Base-by-base conservation (phyloP, 2,888 invertebrate species). In the Pemphredon lugubris region DNA sequence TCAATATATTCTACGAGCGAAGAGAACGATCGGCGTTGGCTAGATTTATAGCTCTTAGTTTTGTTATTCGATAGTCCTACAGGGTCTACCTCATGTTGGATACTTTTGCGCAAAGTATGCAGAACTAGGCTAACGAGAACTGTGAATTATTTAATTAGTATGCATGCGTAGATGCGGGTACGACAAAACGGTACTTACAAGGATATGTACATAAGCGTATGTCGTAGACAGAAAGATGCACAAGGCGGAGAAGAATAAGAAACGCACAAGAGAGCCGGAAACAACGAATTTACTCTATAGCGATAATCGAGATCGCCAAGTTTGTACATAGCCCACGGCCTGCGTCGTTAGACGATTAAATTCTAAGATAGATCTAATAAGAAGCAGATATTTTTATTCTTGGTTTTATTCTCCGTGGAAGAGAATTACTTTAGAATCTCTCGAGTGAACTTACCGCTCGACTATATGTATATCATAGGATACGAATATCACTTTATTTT, bases 31-130 rank as follows among this genome's bases (percentile, higher is more conserved):
- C 32, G 55, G 57, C 71, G 83, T 82, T 83, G 77, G 82, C 74
- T 76, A 82, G 76, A 68, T 79, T 44, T 69, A 74, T 83, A 84
- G 79, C 77, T 71, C 75, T 77, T 77, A 71, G 79, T 80, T 78
- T 81, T 76, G 65, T 81, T 84, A 75, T 67, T 81, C 67, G 77
- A 81, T 80, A 84, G 77, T 86, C 79, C 79, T 79, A 75, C 75
- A 77, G 84, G 76, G 79, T 86, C 88, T 88, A 88, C 86, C 87
- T 88, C 87, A 85, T 77, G 30, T 50, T 42, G 64, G 61, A 67
- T 73, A 53, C 50, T 66, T 54, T 68, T 69, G 23, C 53, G 44
- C 37, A 21, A 64, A 51, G 39, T 66, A 42, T 44, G 47, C 51
- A 47, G 50, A 53, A 60, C 16, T 61, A 63, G 45, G 37, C 32